phyloP scores from a whole-genome alignment of 2,888 invertebrate genomes.

The Cheilosia variabilis region DNA sequence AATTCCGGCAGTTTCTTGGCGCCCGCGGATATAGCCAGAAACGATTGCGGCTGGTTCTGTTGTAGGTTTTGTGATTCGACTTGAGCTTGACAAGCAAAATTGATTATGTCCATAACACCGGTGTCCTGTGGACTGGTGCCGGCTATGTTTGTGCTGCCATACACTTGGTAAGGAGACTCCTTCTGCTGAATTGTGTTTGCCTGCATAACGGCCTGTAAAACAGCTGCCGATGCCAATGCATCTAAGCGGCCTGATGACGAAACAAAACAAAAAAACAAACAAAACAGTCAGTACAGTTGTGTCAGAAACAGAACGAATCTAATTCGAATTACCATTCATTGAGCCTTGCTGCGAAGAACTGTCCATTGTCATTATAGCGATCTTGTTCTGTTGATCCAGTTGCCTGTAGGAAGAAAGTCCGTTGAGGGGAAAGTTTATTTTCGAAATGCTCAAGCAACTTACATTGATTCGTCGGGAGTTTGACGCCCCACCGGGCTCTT shows the following conservation, averaged over 20 bases:
- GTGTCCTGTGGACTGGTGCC: slow-evolving; percentile 43
- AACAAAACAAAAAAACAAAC: not conserved
- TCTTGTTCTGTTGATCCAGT: slow-evolving; percentile 48
- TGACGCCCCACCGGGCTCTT: slow-evolving; percentile 48
- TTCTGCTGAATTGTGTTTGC: slow-evolving; percentile 43
- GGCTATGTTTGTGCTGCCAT: slow-evolving; percentile 14
- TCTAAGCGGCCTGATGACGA: slow-evolving; percentile 79
- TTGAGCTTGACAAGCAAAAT: slow-evolving; percentile 66
- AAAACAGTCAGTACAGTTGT: too few species aligned
- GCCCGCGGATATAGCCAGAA: not conserved
- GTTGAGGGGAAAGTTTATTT: not conserved
- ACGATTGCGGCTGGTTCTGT: slow-evolving; percentile 25
- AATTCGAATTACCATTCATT: slow-evolving; percentile 40
- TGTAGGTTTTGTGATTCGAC: slow-evolving; percentile 61
- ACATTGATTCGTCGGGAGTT: slow-evolving; percentile 47
- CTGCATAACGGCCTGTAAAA: slow-evolving; percentile 79
- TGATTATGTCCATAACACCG: slow-evolving; percentile 66
- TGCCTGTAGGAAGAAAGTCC: slow-evolving; percentile 3
- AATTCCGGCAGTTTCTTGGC: slow-evolving; percentile 42
- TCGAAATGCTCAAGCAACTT: not conserved
- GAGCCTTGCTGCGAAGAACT: slow-evolving; percentile 44
- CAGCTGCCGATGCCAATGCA: slow-evolving; percentile 81
- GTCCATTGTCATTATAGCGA: slow-evolving; percentile 49
- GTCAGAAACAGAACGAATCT: not conserved
- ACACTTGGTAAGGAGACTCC: slow-evolving; percentile 46